Base-by-base conservation (phyloP, 2,113 vertebrate genomes). In the Nothoprocta pentlandii region DNA sequence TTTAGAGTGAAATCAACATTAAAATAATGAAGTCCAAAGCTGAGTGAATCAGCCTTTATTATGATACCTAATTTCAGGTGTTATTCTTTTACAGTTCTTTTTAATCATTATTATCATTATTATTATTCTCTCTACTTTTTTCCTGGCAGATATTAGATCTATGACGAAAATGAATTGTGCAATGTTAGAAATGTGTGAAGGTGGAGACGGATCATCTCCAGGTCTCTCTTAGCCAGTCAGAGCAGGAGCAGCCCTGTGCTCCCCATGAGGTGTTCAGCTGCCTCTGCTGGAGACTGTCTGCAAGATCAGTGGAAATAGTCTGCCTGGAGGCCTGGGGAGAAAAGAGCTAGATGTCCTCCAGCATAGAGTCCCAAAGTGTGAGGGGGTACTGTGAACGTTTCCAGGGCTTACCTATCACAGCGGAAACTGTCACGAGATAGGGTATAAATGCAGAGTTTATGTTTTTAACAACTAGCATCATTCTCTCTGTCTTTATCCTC, bases 381-480 rank as follows among this genome's bases (percentile, higher is more conserved):
- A 28, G 39, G 39, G 2, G 26, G 16, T 30, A 28, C 16, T 23
- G 34, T 8, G 16, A 70, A 8, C n/a, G 19, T 32, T 32, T 46
- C 30, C 19, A 17, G 23, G 39, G 23, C 56, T 49, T 56, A 26
- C 68, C 83, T 88, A 88, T 42, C 92, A 86, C 83, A 56, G 95
- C 92, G 76, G 71, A 94, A 92, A 69, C 84, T 86, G 91, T 91
- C 81, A 78, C 81, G 76, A 92, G 90, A 66, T 85, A 95, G 94
- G 90, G 92, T 66, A 47, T 70, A 82, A 87, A 96, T 89, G 95
- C 73, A 96, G 89, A 71, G 92, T 64, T 70, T 85, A 80, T 93
- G 15, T 90, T 87, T 84, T 20, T 80, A 96, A 69, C 78, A 92
- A 92, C 59, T 94, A 73, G 41, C 13, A 39, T 34, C 1, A 11